Conservation (phyloP, 2,113 vertebrate genomes). For the Microcebus griseorufus region DNA sequence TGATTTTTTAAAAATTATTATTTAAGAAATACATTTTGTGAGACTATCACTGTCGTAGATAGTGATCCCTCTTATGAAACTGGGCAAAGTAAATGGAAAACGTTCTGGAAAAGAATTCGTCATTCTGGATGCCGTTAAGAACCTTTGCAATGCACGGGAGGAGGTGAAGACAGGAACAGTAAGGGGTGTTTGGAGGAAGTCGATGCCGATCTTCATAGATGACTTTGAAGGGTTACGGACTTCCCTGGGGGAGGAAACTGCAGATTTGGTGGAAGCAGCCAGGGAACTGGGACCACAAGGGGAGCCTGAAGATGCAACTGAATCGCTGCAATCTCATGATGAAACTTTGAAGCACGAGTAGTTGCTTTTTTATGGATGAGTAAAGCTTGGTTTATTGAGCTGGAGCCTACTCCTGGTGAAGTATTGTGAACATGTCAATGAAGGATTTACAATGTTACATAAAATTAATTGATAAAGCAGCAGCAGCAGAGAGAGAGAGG, state of each 20-base stretch:
- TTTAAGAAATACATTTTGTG: not conserved
- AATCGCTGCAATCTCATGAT: not conserved
- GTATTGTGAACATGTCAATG: not conserved
- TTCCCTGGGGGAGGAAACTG: not conserved
- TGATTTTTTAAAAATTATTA: not conserved
- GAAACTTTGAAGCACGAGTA: not conserved
- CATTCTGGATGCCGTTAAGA: not conserved
- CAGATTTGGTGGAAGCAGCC: not conserved
- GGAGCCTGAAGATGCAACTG: not conserved
- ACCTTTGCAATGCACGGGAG: not conserved
- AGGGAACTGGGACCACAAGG: not conserved
- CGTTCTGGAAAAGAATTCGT: not conserved
- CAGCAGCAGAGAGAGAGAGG: not conserved
- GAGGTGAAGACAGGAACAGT: not conserved
- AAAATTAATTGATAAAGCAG: not conserved
- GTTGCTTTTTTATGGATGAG: not conserved
- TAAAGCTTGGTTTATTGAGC: not conserved
- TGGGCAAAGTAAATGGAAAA: not conserved
- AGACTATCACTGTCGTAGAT: fast-evolving
- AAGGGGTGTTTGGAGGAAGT: not conserved
- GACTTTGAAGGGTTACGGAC: not conserved
- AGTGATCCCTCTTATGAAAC: not conserved
- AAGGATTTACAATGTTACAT: not conserved
- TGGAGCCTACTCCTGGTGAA: not conserved
- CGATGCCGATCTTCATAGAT: not conserved